Conservation (phyloP, 2,888 invertebrate species). For the Drosophila nigritarsus region DNA sequence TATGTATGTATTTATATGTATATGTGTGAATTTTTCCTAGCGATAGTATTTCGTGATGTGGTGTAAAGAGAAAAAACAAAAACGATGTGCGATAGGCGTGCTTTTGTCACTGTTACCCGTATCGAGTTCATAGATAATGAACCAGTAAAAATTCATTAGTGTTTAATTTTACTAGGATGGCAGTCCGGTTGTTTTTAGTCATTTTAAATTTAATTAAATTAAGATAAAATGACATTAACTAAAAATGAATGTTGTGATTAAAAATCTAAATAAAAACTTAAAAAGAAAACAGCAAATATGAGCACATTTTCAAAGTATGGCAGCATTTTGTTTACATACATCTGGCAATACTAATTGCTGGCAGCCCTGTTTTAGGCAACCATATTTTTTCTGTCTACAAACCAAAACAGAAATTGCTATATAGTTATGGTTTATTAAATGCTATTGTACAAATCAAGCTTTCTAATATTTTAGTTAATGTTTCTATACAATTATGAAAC, state of each 20-base stretch:
- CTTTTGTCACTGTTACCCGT: slow-evolving; percentile 3
- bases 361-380: slow-evolving; percentile 59
- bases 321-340: background rate
- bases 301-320: slow-evolving; percentile 2
- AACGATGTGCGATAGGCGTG: slow-evolving; percentile 12
- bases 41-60: slow-evolving; percentile 14
- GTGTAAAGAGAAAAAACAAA: background rate
- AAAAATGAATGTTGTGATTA: background rate
- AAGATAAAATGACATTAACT: background rate
- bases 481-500: slow-evolving; percentile 55
- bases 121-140: background rate
- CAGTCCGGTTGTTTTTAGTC: background rate
- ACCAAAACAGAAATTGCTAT: slow-evolving; percentile 62
- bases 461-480: slow-evolving; percentile 45
- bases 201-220: background rate
- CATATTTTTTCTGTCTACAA: slow-evolving; percentile 70
- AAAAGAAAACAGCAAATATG: background rate
- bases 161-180: background rate
- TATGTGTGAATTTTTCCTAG: slow-evolving; percentile 12
- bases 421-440: slow-evolving; percentile 54
- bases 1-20: slow-evolving; percentile 6
- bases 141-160: no score
- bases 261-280: background rate
- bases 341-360: slow-evolving; percentile 35
- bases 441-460: slow-evolving; percentile 33